Conservation (phyloP, 1,140 invertebrate species). For the Maniola jurtina region DNA sequence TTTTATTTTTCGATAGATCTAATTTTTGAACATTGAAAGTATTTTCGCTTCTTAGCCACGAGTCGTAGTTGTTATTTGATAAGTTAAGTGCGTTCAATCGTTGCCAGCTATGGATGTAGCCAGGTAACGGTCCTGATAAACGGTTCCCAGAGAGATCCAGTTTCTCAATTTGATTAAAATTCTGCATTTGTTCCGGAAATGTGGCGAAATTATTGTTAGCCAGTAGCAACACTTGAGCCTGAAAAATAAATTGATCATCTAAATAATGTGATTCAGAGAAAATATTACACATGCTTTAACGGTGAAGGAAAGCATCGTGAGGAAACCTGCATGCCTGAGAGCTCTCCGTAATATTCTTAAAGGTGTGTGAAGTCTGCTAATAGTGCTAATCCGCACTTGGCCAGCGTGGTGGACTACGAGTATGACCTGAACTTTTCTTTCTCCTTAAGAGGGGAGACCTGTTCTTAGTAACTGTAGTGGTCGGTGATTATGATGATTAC, state of each 20-base stretch:
- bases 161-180: slow-evolving; percentile 69
- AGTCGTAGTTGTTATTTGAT: slow-evolving; percentile 78
- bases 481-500: too few species aligned
- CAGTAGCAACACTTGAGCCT: slow-evolving; percentile 75
- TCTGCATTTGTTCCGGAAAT: slow-evolving; percentile 77
- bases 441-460: too few species aligned
- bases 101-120: slow-evolving; percentile 64
- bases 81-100: slow-evolving; percentile 76
- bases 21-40: slow-evolving; percentile 64
- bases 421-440: too few species aligned
- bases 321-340: too few species aligned
- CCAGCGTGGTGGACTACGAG: too few species aligned
- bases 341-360: too few species aligned
- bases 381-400: too few species aligned
- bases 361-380: too few species aligned
- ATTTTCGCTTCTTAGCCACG: slow-evolving; percentile 72
- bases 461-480: too few species aligned
- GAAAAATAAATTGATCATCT: slow-evolving; percentile 37
- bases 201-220: slow-evolving; percentile 76
- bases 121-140: slow-evolving; percentile 59
- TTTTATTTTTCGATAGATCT: slow-evolving; percentile 76
- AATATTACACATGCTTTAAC: slow-evolving; percentile 3
- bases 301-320: too few species aligned
- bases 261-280: neutral
- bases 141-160: slow-evolving; percentile 80